Evolutionary conservation across 2,888 invertebrate genomes (phyloP), one percentile per base, ranked within the genome.

Genomic region (Psylliodes chrysocephalus): DNA sequence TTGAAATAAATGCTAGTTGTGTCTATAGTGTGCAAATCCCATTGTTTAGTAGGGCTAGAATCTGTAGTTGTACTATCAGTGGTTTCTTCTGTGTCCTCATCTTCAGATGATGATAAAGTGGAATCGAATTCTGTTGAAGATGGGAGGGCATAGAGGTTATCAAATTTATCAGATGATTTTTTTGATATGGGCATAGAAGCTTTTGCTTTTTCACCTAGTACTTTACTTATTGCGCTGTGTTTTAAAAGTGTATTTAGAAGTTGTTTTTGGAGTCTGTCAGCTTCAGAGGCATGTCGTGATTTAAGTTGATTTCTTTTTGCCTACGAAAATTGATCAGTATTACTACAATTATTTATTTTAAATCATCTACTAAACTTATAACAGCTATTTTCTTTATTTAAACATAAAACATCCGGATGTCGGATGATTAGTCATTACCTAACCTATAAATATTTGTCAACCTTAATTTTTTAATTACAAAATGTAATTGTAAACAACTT

Each of bases 1-100:
- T 89, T 90, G 79, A 98, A 98, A 68, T 92, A 88, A 2, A 87
- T 85, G 54, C 92, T 93, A 59, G 90, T 88, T 17, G 94, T 87
- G 84, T 97, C 93, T 38, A 96, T 88, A 1, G 88, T 86, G 77
- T 94, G 92, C 57, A 95, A 83, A 80, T 95, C 89, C 66, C 82
- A 79, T 65, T 85, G 82, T 78, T 84, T 86, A 25, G 81, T 79
- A 28, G 83, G 85, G 73, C 83, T 85, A 2, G 74, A 71, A 49
- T 67, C 67, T 22, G 63, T 53, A 3, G 65, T 71, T 8, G 68
- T 67, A 6, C 42, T 47, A 6, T 68, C 63, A n/a, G 66, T 49
- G 4, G 55, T 59, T 40, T 68, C 68, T 33, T 53, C 54, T 3
- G 6, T 47, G 6, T 35, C 25, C 10, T 83, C 85, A 81, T 86